Base-by-base conservation (phyloP, 2,797 vertebrate genomes). In the Micrastur ruficollis region DNA sequence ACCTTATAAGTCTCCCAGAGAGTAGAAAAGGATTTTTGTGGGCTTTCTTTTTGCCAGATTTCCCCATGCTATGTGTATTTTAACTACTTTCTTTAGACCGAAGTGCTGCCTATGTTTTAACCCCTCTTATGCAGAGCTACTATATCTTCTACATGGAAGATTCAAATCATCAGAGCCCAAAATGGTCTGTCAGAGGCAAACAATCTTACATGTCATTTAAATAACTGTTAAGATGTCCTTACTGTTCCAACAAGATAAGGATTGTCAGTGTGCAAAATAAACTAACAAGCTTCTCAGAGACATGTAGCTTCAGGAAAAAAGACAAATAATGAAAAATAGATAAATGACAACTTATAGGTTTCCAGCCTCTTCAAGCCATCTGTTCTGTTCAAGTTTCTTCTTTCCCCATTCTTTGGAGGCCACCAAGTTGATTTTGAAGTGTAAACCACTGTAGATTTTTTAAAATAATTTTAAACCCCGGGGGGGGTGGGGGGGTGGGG, bases 11-110 rank as follows among this genome's bases (percentile, higher is more conserved):
- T 90, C 88, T 89, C 89, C 78, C 36, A 94, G 93, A 88, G 65
- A 75, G 53, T 38, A 96, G 49, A 85, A 95, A 82, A 86, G 68
- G 53, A 92, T 95, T 95, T 95, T 88, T 96, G 93, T 95, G 85
- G 87, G 75, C n/a, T 88, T 93, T 73, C 38, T 78, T 91, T 88
- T 65, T 81, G 85, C 91, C 81, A 95, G 34, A 88, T 81, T 88
- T 86, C 50, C 75, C 58, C 53, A 65, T 36, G 61, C 44, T 78
- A 55, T 71, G 68, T 71, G 36, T 87, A 71, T 82, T 93, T 95
- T 71, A 95, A 89, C 74, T 94, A 34, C 29, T 87, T 89, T 76
- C 84, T 93, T 67, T 32, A 95, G 61, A 74, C 32, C 81, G 44
- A 73, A 91, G 12, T 8, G 29, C 42, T 89, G 71, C 53, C n/a